These are phyloP conservation scores for Monopis laevigella DNA, from an alignment of 2,888 invertebrate genomes.

Conservation along the genomic window DNA sequence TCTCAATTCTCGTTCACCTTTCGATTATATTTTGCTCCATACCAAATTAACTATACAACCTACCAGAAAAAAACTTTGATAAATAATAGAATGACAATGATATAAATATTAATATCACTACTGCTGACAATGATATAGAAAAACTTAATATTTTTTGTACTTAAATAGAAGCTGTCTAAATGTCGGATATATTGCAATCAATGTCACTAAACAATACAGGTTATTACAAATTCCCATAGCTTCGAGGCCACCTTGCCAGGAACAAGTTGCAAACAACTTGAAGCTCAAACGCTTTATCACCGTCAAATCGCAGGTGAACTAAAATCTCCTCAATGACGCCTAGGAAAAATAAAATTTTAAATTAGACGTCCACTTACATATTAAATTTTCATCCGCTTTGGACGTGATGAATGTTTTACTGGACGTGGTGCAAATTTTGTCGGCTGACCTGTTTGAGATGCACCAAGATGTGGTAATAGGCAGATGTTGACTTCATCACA, in stretches of 20 bases:
- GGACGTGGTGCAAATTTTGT: conserved; percentile 24
- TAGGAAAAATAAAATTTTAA: conserved; percentile 5
- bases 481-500: conserved; percentile 31
- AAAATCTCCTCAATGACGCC: conserved; percentile 13
- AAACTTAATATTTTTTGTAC: too few relatives aligned
- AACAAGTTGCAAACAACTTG: conserved; percentile 6
- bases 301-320: conserved; percentile 23
- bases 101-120: too few relatives aligned
- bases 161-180: too few relatives aligned
- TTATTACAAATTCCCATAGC: conserved; percentile 4
- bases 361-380: conserved; percentile 16
- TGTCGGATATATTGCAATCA: too few relatives aligned
- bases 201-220: too few relatives aligned
- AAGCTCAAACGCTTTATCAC: conserved; percentile 21
- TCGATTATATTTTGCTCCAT: too few relatives aligned
- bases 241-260: conserved; percentile 3
- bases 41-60: too few relatives aligned
- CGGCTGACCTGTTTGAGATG: conserved; percentile 51
- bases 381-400: conserved; percentile 31
- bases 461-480: conserved; percentile 46
- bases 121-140: too few relatives aligned
- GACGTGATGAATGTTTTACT: conserved; percentile 44
- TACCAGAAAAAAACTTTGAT: too few relatives aligned
- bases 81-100: too few relatives aligned
- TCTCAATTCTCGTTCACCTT: too few relatives aligned